Base-by-base conservation (phyloP, 2,888 invertebrate species). In the Eupithecia vulgata region DNA sequence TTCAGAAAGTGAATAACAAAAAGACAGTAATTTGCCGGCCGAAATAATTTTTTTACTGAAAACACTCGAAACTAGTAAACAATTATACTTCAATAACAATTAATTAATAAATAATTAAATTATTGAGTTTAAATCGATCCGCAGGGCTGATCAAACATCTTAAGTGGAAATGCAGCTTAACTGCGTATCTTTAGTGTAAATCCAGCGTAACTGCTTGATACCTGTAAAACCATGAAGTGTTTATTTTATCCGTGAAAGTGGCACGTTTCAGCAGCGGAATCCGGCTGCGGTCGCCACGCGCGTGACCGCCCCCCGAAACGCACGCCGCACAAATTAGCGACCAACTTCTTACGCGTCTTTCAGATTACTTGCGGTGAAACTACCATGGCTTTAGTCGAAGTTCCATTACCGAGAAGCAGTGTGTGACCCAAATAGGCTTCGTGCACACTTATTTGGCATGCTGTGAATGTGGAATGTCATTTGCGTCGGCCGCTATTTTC, bases 331-430 rank as follows among this genome's bases (percentile, higher is more conserved):
- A 90, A 92, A 93, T 94, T 92, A 93, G 89, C 83, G 84, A 87
- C 85, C 81, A 88, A 86, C 87, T 86, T 88, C 86, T 87, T 88
- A 88, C 84, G 87, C 82, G 82, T 84, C 84, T 82, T 84, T 84
- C 83, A 87, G 88, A 92, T 92, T 89, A 87, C 90, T 91, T 93
- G 91, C 87, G 92, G 93, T 92, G 85, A 88, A 88, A 87, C 84
- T 84, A 35, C 81, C 74, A 79, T 85, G 83, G 83, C 83, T 88
- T 85, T 84, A 87, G 48, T 75, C 48, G 68, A 68, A 67, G 83
- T 89, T 76, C 87, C 86, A 91, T 93, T 91, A 91, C 89, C 78
- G 80, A 87, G 86, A 89, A 89, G 84, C 88, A 86, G 88, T 88
- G 89, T 91, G 89, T 92, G 91, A 91, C 93, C 93, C 84, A 90